These are phyloP conservation scores for Eucidaris tribuloides DNA, from an alignment of 35 echinoderm and acorn worm genomes.

Conservation along the genomic window DNA sequence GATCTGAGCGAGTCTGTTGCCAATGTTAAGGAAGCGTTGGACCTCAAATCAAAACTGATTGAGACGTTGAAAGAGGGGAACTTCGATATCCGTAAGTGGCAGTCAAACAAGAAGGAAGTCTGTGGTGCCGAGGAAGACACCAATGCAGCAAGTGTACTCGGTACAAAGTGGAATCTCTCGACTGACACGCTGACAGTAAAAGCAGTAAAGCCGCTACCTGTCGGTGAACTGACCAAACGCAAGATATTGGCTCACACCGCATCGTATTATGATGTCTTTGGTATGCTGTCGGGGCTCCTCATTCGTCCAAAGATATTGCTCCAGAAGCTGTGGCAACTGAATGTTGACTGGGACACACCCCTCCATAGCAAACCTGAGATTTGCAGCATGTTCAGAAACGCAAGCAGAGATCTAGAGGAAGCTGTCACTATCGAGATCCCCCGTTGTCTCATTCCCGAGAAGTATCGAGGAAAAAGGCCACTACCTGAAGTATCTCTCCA, in stretches of 20 bases:
- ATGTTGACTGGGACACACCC: conserved; percentile 60
- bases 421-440: conserved; percentile 13
- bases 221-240: conserved; percentile 23
- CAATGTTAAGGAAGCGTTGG: conserved; percentile 31
- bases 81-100: conserved; percentile 51
- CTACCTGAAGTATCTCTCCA: conserved; percentile 63
- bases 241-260: conserved; percentile 43
- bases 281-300: conserved; percentile 63
- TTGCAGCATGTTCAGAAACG: conserved; percentile 6
- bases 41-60: conserved; percentile 51
- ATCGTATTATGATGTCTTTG: conserved; percentile 61
- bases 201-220: conserved; percentile 1
- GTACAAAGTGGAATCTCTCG: conserved; percentile 38
- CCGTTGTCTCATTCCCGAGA: conserved; percentile 39
- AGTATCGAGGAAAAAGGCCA: conserved; percentile 25
- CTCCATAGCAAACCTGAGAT: conserved; percentile 34
- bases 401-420: conserved; percentile 46
- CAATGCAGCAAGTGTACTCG: conserved; percentile 4
- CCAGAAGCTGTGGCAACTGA: conserved; percentile 57
- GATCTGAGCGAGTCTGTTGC: conserved; percentile 42
- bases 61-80: conserved; percentile 53
- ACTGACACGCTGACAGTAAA: conserved; percentile 57
- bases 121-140: conserved; percentile 22
- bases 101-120: conserved; percentile 20
- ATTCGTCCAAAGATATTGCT: conserved; percentile 54